Evolutionary conservation across 2,888 invertebrate genomes (phyloP), one percentile per base, ranked within the genome.

Genomic region (Athetis lepigone): DNA sequence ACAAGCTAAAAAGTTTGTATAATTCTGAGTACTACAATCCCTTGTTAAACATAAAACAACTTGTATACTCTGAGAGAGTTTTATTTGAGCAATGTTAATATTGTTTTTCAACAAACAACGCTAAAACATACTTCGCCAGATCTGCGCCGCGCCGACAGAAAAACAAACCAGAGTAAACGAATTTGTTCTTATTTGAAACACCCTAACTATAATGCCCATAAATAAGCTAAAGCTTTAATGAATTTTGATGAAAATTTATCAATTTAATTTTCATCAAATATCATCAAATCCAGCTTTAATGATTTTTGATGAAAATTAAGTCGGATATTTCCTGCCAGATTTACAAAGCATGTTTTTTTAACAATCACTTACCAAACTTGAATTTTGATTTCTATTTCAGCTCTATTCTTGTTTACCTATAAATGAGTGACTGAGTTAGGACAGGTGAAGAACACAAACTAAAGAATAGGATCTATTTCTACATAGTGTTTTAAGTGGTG

Each of bases 351-450:
- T 42, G 50, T 57, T 52, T 46, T 63, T 68, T 62, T 23, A 37
- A 29, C 37, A 45, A 50, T 40, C 57, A 90, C 91, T 86, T 87
- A 89, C 88, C 86, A 78, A 77, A 72, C 75, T 67, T 54, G 70
- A 73, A 71, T 75, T 80, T 79, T 84, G 80, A 79, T 77, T 82
- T 75, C 61, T 71, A 79, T 72, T 70, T 81, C 85, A 71, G 86
- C 87, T 84, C 81, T 93, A 93, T 62, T 93, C 92, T 78, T 82
- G 88, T 92, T 93, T 93, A 92, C 93, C 93, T 93, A 93, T 85
- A 92, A 92, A 85, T 66, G 67, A 80, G 69, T 70, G 68, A 66
- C 23, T 58, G 50, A 29, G 71, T 77, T 75, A 79, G 58, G 52
- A 59, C 49, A 51, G 37, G 55, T 43, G 60, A 55, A 55, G 23